phyloP scores from a whole-genome alignment of 2,797 vertebrate species.

The Pteronotus mesoamericanus region DNA sequence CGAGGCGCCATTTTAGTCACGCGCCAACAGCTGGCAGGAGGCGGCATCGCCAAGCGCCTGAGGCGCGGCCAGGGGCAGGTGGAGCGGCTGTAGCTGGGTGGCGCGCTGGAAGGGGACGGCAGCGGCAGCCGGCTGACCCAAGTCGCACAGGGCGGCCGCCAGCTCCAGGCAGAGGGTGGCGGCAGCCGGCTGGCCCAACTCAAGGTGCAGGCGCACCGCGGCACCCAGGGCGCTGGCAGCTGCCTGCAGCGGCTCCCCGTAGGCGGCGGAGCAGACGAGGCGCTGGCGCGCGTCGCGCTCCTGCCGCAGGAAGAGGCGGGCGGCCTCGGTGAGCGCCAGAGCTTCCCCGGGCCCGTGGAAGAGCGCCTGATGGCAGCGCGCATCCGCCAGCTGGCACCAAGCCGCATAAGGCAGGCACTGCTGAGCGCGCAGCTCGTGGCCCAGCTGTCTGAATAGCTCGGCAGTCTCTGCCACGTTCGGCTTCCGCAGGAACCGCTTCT shows the following conservation, averaged over 20 bases:
- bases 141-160: constrained; percentile 84
- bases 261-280: constrained; percentile 78
- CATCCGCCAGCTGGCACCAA: constrained; percentile 93
- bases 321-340: constrained; percentile 87
- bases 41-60: constrained; percentile 90
- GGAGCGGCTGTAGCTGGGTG: constrained; percentile 87
- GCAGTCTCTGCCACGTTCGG: constrained; percentile 80
- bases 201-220: constrained; percentile 88
- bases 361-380: constrained; percentile 92
- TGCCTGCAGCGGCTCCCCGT: constrained; percentile 87
- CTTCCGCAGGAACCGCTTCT: constrained; percentile 88
- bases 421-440: constrained; percentile 91
- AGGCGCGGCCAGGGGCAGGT: constrained; percentile 84
- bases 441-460: constrained; percentile 81
- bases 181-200: constrained; percentile 92
- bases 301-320: constrained; percentile 91
- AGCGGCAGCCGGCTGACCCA: constrained; percentile 84
- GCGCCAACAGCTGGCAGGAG: constrained; percentile 87
- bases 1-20: constrained; percentile 91
- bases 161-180: constrained; percentile 93
- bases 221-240: constrained; percentile 94
- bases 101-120: constrained; percentile 91
- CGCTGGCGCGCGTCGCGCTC: constrained; percentile 82
- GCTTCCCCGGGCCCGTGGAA: constrained; percentile 91
- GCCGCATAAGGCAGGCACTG: constrained; percentile 93